Conservation (phyloP, 2,797 vertebrate genomes). For the Linurgus olivaceus region DNA sequence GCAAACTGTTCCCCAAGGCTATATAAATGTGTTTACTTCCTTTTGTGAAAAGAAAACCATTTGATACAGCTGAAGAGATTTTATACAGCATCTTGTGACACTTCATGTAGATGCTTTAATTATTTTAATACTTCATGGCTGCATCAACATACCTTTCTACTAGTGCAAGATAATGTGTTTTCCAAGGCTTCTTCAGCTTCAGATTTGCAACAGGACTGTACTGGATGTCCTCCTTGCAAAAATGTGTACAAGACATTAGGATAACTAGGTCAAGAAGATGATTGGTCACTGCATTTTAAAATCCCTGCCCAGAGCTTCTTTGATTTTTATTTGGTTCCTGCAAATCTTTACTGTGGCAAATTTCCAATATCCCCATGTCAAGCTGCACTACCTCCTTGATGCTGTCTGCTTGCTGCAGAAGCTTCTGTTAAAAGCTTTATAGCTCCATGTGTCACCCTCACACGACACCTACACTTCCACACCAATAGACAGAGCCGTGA, state of each 20-base stretch:
- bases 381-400: background rate
- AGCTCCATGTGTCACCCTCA: background rate
- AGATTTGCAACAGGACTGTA: background rate
- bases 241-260: background rate
- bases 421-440: background rate
- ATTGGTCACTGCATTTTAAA: background rate
- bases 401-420: background rate
- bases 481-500: background rate
- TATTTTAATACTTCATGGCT: background rate
- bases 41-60: background rate
- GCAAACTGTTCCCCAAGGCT: background rate
- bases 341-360: background rate
- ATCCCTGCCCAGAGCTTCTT: background rate
- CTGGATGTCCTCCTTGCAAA: background rate
- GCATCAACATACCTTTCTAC: background rate
- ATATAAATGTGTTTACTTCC: background rate
- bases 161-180: background rate
- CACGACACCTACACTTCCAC: background rate
- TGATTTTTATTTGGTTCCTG: background rate
- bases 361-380: background rate
- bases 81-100: background rate
- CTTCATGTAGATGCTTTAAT: slow-evolving; percentile 2
- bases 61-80: background rate
- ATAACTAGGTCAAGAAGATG: background rate
- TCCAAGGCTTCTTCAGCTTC: background rate